Evolutionary conservation across 2,888 invertebrate genomes (phyloP), one percentile per base, ranked within the genome.

Genomic region (Muschampia plurimacula): DNA sequence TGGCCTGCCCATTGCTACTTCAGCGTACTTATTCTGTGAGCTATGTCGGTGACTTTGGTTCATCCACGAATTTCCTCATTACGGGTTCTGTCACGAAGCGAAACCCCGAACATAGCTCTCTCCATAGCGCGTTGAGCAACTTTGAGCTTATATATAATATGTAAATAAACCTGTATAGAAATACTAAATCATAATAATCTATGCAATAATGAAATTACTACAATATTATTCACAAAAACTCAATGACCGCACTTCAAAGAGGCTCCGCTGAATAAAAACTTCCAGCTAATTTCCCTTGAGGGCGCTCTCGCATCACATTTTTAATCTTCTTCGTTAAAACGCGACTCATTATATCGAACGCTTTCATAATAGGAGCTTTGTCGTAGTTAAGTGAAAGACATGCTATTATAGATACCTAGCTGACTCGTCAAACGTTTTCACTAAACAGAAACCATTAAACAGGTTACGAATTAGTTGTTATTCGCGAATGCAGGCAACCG

Each of bases 281-380:
- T 65, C 39, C 60, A 46, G 59, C 66, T 71, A 59, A 71, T 71
- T 71, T 74, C 70, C 67, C 69, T 22, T 32, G 67, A 49, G 68
- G 52, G 49, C 71, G 71, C 46, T 55, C 15, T 28, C 60, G 57
- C 60, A 28, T 71, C 65, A 71, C 39, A 66, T 66, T 71, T 71
- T 71, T 66, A 71, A 71, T 71, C 59, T 59, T 36, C 60, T 66
- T 71, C 66, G 60, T 66, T 66, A 71, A 70, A 69, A 70, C 64
- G 60, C 60, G 46, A 46, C n/a, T 66, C 36, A 72, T 65, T 72
- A 68, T 46, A 69, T 66, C 66, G 44, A 71, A 66, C 15, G 66
- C 9, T 52, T 55, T 55, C 55, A 55, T 9, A 55, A 55, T 52
- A 52, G n/a, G 13, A 13, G 8, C 55, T 55, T 55, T 55, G 55